A percentile compares a stretch with the other conserved stretches of the same genome.
Evolutionary conservation across 2,113 vertebrate species (phyloP).

Genomic region (Toxotes jaculatrix): DNA sequence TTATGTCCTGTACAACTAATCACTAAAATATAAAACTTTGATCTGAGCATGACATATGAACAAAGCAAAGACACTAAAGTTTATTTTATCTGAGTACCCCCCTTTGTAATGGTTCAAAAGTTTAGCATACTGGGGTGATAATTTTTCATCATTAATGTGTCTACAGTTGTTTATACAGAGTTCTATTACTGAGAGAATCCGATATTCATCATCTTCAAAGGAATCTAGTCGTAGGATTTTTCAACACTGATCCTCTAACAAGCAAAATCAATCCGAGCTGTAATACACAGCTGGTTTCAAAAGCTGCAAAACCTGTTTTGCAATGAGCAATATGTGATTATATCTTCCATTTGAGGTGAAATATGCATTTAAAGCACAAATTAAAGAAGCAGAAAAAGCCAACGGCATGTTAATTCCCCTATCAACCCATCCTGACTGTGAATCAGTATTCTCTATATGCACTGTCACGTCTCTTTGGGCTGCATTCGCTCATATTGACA

Average conservation of each 20-base stretch:
- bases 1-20: neutral
- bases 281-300: constrained; percentile 11
- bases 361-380: constrained; percentile 53
- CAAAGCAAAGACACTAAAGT: neutral
- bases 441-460: constrained; percentile 64
- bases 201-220: constrained; percentile 22
- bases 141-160: neutral
- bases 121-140: neutral
- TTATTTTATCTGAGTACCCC: neutral
- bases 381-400: constrained; percentile 32
- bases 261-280: constrained; percentile 9
- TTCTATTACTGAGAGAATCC: constrained; percentile 15
- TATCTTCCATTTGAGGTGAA: constrained; percentile 24
- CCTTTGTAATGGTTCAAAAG: neutral
- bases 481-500: constrained; percentile 53
- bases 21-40: neutral
- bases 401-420: constrained; percentile 48
- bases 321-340: constrained; percentile 10
- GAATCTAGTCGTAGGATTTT: constrained; percentile 2
- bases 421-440: constrained; percentile 37
- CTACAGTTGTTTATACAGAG: neutral
- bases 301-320: neutral
- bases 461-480: constrained; percentile 47
- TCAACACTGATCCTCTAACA: constrained; percentile 4
- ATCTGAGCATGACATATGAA: neutral